Evolutionary conservation across 2,113 vertebrate species (phyloP).

Genomic region (Tachuris rubrigastra): DNA sequence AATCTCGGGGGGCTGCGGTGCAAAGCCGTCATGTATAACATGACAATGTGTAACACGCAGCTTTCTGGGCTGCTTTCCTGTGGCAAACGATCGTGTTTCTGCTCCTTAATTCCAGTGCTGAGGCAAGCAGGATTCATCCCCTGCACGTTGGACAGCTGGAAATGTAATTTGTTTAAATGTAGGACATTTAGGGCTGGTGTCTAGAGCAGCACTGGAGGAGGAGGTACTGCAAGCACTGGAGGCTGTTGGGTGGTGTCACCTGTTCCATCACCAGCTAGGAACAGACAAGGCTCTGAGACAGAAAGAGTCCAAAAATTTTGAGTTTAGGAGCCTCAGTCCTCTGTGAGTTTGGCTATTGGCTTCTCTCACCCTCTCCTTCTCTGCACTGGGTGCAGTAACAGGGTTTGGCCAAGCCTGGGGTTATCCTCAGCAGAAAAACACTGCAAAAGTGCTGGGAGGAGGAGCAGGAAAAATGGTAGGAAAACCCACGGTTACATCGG

Average conservation of each 20-base stretch:
- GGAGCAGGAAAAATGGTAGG: not conserved
- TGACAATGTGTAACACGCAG: not conserved
- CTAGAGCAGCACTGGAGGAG: not conserved
- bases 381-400: not conserved
- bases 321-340: not conserved
- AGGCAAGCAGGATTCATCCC: not conserved
- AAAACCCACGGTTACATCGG: not conserved
- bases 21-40: slow-evolving; percentile 42
- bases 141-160: not conserved
- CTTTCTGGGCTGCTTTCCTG: not conserved
- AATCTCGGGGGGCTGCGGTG: slow-evolving; percentile 41
- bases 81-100: slow-evolving; percentile 30
- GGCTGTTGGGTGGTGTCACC: not conserved
- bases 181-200: not conserved
- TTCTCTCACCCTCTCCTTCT: not conserved
- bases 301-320: not conserved
- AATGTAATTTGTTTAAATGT: not conserved
- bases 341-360: not conserved
- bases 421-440: not conserved
- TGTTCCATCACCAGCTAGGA: not conserved
- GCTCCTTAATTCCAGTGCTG: not conserved
- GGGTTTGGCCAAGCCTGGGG: not conserved
- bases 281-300: not conserved
- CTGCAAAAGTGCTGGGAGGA: not conserved
- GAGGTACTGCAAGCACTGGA: not conserved